Evolutionary conservation across 2,888 invertebrate species (phyloP).

Genomic region (Drosophila emarginata): DNA sequence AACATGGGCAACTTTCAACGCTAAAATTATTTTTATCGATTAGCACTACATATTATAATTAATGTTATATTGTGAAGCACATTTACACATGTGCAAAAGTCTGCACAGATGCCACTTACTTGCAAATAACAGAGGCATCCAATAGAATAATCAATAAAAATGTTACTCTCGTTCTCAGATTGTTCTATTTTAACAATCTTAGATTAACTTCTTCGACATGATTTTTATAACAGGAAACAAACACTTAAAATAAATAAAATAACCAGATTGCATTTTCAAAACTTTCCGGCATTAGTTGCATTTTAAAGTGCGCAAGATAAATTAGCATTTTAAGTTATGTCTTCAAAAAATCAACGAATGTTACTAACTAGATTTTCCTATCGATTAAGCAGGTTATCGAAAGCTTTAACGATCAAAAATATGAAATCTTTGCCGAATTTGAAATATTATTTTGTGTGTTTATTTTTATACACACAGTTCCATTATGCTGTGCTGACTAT

Average conservation of each 20-base stretch:
- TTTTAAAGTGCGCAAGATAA: background rate
- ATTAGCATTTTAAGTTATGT: background rate
- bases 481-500: too few relatives aligned
- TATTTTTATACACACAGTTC: too few relatives aligned
- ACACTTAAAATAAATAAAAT: background rate
- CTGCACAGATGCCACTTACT: background rate
- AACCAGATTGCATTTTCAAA: background rate
- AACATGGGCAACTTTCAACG: background rate
- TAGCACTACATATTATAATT: too few relatives aligned
- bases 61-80: too few relatives aligned
- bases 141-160: conserved; percentile 4
- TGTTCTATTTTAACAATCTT: background rate
- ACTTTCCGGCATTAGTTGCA: background rate
- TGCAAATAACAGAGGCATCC: background rate
- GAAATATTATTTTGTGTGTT: background rate
- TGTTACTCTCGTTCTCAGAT: background rate
- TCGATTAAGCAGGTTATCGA: background rate
- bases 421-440: background rate
- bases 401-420: background rate
- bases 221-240: background rate
- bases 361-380: background rate
- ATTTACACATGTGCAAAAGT: too few relatives aligned
- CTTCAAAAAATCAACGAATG: background rate
- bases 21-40: background rate
- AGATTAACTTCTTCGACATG: background rate